phyloP scores from a whole-genome alignment of 2,113 vertebrate genomes.

The Egretta garzetta region DNA sequence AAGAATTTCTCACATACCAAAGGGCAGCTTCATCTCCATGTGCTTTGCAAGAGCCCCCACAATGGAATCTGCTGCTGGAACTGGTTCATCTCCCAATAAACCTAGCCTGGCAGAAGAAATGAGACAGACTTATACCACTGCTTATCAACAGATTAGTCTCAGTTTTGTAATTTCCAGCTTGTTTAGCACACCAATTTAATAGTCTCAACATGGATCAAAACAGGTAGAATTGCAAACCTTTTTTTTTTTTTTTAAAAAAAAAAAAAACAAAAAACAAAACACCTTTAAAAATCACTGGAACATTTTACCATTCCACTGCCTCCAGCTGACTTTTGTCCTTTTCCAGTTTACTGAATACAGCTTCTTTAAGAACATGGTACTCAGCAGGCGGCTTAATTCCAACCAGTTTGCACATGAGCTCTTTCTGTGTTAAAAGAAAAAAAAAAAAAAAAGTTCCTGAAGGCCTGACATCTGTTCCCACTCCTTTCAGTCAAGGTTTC shows the following conservation, averaged over 20 bases:
- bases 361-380: constrained; percentile 77
- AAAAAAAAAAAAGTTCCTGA: neutral
- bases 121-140: neutral
- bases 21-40: constrained; percentile 88
- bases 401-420: constrained; percentile 85
- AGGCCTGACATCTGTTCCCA: neutral
- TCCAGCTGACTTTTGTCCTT: constrained; percentile 83
- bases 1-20: constrained; percentile 75
- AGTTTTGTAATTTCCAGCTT: neutral
- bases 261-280: neutral
- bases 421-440: constrained; percentile 79
- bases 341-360: constrained; percentile 78
- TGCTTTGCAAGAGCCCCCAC: constrained; percentile 88
- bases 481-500: neutral
- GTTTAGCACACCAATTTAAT: neutral
- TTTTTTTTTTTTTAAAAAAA: neutral
- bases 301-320: constrained; percentile 82
- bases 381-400: constrained; percentile 77
- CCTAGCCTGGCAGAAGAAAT: constrained; percentile 82
- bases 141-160: neutral
- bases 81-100: constrained; percentile 85
- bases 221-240: neutral
- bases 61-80: constrained; percentile 84
- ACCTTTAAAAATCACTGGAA: neutral
- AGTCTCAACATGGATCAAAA: neutral